Percentiles rank a stretch among this genome's conserved stretches.
Conservation (phyloP, 2,797 vertebrate genomes). For the Arnoldichthys spilopterus region DNA sequence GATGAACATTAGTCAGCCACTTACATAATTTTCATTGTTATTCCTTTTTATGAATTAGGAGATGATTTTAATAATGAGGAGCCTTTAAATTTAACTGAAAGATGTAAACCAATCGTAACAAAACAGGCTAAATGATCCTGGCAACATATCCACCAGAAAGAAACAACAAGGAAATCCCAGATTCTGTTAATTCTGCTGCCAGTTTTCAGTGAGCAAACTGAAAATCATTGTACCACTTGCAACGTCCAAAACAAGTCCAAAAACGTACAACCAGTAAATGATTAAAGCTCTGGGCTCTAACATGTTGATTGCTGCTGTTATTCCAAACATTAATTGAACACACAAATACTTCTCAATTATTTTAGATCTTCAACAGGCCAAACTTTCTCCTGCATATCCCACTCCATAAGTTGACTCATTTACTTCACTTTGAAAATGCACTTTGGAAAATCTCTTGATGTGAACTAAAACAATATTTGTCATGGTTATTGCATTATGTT, state of each 20-base stretch:
- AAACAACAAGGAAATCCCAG: conserved; percentile 23
- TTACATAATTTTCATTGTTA: background rate
- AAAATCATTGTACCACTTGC: conserved; percentile 18
- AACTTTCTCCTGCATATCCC: background rate
- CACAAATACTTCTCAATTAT: background rate
- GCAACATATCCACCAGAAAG: background rate
- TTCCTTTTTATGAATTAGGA: background rate
- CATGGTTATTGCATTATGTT: background rate
- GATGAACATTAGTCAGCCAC: conserved; percentile 27
- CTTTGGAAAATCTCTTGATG: background rate
- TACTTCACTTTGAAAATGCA: background rate
- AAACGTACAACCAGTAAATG: background rate
- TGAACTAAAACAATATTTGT: background rate
- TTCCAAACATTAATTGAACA: background rate
- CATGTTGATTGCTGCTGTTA: background rate
- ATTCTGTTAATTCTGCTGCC: background rate
- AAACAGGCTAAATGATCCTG: background rate
- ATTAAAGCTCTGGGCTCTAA: background rate
- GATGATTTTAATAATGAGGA: background rate
- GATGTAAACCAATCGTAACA: background rate
- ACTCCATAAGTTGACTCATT: background rate
- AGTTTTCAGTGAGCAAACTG: background rate
- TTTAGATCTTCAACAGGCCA: background rate
- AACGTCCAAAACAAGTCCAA: background rate
- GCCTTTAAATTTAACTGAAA: background rate